Base-by-base conservation (phyloP, 2,113 vertebrate genomes). In the Sminthopsis crassicaudata region DNA sequence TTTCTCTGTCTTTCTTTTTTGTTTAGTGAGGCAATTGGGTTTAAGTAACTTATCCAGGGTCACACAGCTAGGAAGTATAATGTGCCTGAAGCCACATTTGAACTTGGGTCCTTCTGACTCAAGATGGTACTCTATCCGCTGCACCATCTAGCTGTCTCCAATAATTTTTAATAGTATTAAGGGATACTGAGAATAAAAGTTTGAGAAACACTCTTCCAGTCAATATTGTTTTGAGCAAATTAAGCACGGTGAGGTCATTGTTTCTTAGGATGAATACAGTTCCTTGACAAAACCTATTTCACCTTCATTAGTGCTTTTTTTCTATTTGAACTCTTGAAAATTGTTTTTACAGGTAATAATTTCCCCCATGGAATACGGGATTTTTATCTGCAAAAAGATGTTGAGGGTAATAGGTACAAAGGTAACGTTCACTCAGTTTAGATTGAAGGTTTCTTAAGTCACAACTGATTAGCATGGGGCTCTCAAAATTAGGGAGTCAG, bases 241-340 rank as follows among this genome's bases (percentile, higher is more conserved):
- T 48, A 84, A 60, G 53, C 50, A 91, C 52, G 46, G 57, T 76
- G 91, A 53, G 36, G 84, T 25, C 19, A 89, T 90, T 95, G 53
- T 90, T 90, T 50, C 48, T 84, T 84, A 22, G 67, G 19, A 1
- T n/a, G 67, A 84, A 23, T n/a, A 42, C n/a, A 76, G 16, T 22
- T 84, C 67, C 67, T 84, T 84, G 67, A 9, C 67, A 84, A 84
- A 42, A 7, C n/a, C 67, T n/a, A 84, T n/a, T 42, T 42, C 57
- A 92, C 6, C 8, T 0, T 91, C 53, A 26, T 93, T 94, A 53
- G 55, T 76, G 76, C 48, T 88, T 89, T 96, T 76, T 96, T 90
- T 30, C 92, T 30, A 90, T 95, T 88, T 88, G 67, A 88, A 93
- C 92, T 51, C 36, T 94, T 50, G n/a, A 84, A 52, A 96, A 84